These are phyloP conservation scores for Osmoderma eremita DNA, from an alignment of 2,888 invertebrate genomes.

Conservation along the genomic window DNA sequence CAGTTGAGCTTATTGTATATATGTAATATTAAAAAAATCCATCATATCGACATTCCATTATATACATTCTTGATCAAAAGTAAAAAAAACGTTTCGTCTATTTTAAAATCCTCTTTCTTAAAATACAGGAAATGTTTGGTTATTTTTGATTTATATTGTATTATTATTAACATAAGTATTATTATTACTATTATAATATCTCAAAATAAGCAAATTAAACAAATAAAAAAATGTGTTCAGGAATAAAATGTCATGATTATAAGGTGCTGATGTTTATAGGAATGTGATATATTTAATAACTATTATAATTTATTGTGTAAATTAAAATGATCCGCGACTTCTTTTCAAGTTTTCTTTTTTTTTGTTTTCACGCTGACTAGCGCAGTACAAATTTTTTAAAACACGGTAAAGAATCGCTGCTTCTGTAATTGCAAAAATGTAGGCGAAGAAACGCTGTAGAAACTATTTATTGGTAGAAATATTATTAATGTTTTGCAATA, in stretches of 20 bases:
- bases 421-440: too few species aligned
- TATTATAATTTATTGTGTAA: constrained; percentile 58
- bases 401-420: too few species aligned
- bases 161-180: too few species aligned
- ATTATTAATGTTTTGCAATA: too few species aligned
- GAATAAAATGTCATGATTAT: constrained; percentile 42
- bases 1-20: constrained; percentile 46
- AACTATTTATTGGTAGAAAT: too few species aligned
- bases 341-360: constrained; percentile 55
- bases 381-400: constrained; percentile 61
- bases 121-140: too few species aligned
- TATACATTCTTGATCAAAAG: constrained; percentile 26
- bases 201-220: constrained; percentile 11
- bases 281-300: constrained; percentile 60
- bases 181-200: constrained; percentile 3
- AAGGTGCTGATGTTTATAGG: constrained; percentile 61
- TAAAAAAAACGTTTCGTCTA: constrained; percentile 15
- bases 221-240: constrained; percentile 33
- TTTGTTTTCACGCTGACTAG: constrained; percentile 51
- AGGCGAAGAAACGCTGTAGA: too few species aligned
- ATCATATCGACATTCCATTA: constrained; percentile 55
- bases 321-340: constrained; percentile 57
- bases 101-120: neutral
- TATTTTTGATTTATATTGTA: too few species aligned
- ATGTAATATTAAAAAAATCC: constrained; percentile 42